These are phyloP conservation scores for Scolopax mira DNA, from an alignment of 2,113 vertebrate species.

Conservation along the genomic window DNA sequence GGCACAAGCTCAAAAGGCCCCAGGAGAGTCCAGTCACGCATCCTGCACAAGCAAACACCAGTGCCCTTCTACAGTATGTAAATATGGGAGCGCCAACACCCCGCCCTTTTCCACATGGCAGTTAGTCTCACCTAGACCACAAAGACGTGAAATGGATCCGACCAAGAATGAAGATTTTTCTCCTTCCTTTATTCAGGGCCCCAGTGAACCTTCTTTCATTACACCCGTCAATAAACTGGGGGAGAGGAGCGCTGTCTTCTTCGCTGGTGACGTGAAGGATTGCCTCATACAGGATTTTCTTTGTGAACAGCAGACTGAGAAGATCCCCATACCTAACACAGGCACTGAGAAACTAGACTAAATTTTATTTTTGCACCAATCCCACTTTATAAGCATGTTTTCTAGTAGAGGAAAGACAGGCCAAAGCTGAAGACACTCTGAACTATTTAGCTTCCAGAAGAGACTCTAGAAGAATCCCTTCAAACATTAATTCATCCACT, in stretches of 20 bases:
- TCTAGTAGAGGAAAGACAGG: not conserved
- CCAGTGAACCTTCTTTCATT: not conserved
- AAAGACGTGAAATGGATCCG: not conserved
- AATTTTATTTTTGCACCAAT: not conserved
- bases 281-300: slow-evolving; percentile 1
- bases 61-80: slow-evolving; percentile 27
- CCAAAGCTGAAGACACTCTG: not conserved
- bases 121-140: not conserved
- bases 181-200: not conserved
- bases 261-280: not conserved
- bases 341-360: not conserved
- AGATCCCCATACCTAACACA: not conserved
- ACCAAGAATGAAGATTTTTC: slow-evolving; percentile 10
- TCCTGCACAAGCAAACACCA: slow-evolving; percentile 12
- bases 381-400: not conserved
- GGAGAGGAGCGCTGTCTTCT: not conserved
- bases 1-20: not conserved
- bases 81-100: slow-evolving; percentile 51
- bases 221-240: not conserved
- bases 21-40: not conserved
- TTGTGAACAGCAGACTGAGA: not conserved
- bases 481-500: not conserved
- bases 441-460: not conserved
- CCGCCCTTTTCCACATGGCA: slow-evolving; percentile 35
- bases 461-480: not conserved